These are phyloP conservation scores for Catocala sponsa DNA, from an alignment of 2,888 invertebrate species.

Conservation along the genomic window DNA sequence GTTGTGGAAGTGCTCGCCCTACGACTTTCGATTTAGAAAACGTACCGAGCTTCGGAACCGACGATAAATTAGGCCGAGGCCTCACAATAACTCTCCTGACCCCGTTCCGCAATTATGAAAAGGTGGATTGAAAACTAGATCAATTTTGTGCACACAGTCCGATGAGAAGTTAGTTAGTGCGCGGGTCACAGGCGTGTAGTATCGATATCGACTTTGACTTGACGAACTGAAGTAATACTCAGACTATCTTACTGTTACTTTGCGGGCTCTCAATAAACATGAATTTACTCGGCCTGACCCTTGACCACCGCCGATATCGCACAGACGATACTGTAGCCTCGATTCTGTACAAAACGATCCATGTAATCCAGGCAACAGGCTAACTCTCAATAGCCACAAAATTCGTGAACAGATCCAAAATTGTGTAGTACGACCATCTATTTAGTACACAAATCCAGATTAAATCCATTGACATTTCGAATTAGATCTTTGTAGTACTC, in stretches of 20 bases:
- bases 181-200: not conserved
- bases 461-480: slow-evolving; percentile 79
- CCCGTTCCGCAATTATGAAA: slow-evolving; percentile 59
- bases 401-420: slow-evolving; percentile 21
- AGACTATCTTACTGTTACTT: not conserved
- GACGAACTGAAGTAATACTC: not conserved
- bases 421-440: slow-evolving; percentile 29
- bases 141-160: slow-evolving; percentile 46
- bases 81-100: slow-evolving; percentile 54
- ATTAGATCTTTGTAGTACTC: slow-evolving; percentile 69
- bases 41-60: slow-evolving; percentile 35
- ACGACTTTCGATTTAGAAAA: slow-evolving; percentile 56
- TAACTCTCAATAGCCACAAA: slow-evolving; percentile 20
- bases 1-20: slow-evolving; percentile 53
- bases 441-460: slow-evolving; percentile 73
- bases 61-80: slow-evolving; percentile 57
- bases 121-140: slow-evolving; percentile 57
- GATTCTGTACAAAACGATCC: not conserved
- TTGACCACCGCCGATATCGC: not conserved
- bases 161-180: slow-evolving; percentile 5
- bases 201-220: not conserved
- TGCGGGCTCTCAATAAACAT: not conserved
- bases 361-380: slow-evolving; percentile 13
- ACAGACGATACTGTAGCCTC: not conserved
- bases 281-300: not conserved